phyloP scores from a whole-genome alignment of 2,888 invertebrate genomes.

The Zygaena filipendulae region DNA sequence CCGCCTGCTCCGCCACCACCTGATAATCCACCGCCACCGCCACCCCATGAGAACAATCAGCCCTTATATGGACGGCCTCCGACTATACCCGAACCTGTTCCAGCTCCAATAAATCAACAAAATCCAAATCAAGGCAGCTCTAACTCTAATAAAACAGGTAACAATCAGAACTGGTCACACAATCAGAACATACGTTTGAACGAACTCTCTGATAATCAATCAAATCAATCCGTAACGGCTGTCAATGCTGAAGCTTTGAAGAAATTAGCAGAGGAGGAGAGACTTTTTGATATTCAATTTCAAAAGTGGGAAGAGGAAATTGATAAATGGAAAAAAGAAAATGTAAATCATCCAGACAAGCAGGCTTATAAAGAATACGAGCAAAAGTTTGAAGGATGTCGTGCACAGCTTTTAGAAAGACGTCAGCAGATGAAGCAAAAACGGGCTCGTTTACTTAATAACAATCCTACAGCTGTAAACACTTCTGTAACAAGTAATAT shows the following conservation, averaged over 20 bases:
- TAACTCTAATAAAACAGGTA: conserved; percentile 29
- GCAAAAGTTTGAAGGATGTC: conserved; percentile 87
- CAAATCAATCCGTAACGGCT: conserved; percentile 5
- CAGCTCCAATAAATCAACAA: conserved; percentile 13
- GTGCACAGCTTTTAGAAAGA: conserved; percentile 80
- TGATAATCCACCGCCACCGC: conserved; percentile 38
- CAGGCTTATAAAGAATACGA: conserved; percentile 88
- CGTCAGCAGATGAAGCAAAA: conserved; percentile 84
- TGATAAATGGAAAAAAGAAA: conserved; percentile 90
- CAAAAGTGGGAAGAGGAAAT: conserved; percentile 93
- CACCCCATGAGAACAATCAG: conserved; percentile 54
- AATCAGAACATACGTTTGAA: too few relatives aligned
- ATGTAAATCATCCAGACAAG: conserved; percentile 91
- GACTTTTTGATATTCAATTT: conserved; percentile 89
- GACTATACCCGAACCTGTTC: conserved; percentile 18
- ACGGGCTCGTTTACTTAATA: conserved; percentile 42
- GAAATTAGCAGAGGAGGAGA: conserved; percentile 74
- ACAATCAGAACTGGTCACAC: too few relatives aligned
- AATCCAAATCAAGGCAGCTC: conserved; percentile 14
- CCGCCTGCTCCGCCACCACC: conserved; percentile 29
- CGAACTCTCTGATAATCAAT: conserved; percentile 1
- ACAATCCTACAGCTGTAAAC: conserved; percentile 23
- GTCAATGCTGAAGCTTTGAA: conserved; percentile 45
- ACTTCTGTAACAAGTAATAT: conserved; percentile 21
- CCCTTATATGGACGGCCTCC: conserved; percentile 33